Evolutionary conservation across 2,888 invertebrate species (phyloP), one percentile per base, ranked within the genome.

Genomic region (Tanypteryx hageni): DNA sequence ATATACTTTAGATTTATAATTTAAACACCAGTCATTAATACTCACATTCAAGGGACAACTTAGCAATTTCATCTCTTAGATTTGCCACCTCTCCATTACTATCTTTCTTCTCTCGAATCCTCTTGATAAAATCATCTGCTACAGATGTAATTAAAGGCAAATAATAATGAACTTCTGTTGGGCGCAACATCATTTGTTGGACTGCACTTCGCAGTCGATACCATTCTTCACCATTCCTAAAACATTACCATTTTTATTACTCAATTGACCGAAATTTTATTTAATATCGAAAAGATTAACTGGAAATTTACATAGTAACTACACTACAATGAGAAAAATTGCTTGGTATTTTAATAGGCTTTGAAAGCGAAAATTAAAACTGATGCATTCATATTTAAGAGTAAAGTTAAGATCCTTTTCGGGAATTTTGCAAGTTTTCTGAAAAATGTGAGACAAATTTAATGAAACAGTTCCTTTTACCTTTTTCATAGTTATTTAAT

Each of bases 211-310:
- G 94, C 16, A 96, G 94, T 92, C 95, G 94, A 93, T 96, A 96
- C 96, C 96, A 96, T 93, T 96, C 96, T 10, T 96, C 95, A 0
- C 96, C 96, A 94, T 96, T 96, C 83, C 96, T 96, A 93, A 7
- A 93, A 92, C 1, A 93, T 81, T 76, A 82, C 44, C 44, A 44
- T 44, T 44, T n/a, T 44, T 44, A 44, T 44, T 1, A 44, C 44
- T 44, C 44, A 44, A 44, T 44, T 44, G 44, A 44, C 44, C 44
- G 5, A 44, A 44, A 44, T 44, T 44, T n/a, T n/a, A n/a, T n/a
- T n/a, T n/a, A n/a, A n/a, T n/a, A n/a, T n/a, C n/a, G n/a, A n/a
- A n/a, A n/a, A n/a, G n/a, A n/a, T n/a, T n/a, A n/a, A n/a, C n/a
- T n/a, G n/a, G n/a, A n/a, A n/a, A n/a, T n/a, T n/a, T n/a, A n/a